Conservation (phyloP, 2,888 invertebrate species). For the Cantharis lateralis region DNA sequence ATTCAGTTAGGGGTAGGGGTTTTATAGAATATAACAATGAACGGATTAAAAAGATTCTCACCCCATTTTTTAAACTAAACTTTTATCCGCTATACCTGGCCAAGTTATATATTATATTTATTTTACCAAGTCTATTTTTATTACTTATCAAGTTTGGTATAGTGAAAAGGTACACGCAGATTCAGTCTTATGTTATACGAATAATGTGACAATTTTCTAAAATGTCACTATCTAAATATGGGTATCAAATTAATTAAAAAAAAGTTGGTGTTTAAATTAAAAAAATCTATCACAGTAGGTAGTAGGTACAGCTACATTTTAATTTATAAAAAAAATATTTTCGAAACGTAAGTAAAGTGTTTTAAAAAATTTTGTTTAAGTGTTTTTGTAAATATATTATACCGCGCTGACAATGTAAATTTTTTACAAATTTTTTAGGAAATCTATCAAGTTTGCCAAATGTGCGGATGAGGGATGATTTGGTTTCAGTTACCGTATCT, state of each 20-base stretch:
- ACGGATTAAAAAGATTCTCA: slow-evolving; percentile 24
- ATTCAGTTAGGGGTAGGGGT: slow-evolving; percentile 14
- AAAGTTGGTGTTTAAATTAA: background rate
- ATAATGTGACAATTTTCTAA: background rate
- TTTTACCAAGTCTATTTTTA: background rate
- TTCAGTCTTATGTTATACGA: background rate
- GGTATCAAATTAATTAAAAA: background rate
- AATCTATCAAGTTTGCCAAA: slow-evolving; percentile 14
- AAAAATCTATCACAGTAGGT: background rate
- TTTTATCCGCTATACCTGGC: background rate
- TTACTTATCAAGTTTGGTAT: background rate
- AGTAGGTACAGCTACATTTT: background rate
- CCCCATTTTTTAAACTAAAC: slow-evolving; percentile 19
- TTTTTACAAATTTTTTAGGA: background rate
- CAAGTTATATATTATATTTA: background rate
- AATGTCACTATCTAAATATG: background rate
- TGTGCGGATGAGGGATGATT: slow-evolving; percentile 1
- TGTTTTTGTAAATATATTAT: background rate
- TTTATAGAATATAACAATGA: slow-evolving; percentile 13
- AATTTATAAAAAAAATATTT: background rate
- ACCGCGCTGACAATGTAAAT: background rate
- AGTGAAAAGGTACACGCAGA: background rate
- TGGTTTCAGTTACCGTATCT: slow-evolving; percentile 20
- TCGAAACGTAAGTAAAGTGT: background rate
- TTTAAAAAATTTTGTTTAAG: background rate